Evolutionary conservation across 2,888 invertebrate genomes (phyloP).

Genomic region (Acleris sparsana): DNA sequence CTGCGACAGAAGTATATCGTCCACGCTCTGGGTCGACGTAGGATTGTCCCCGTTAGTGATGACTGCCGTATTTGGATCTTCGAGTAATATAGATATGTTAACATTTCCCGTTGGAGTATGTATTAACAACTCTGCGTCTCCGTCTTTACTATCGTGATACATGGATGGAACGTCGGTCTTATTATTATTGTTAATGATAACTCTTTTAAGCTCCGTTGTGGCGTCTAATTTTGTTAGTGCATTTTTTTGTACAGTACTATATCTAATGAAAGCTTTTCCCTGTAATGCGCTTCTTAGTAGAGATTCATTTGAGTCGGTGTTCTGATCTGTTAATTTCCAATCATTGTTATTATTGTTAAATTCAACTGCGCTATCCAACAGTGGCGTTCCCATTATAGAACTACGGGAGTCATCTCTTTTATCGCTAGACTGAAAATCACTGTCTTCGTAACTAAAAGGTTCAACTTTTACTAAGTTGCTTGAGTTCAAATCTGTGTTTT

Average conservation of each 20-base stretch:
- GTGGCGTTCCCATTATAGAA: conserved; percentile 77
- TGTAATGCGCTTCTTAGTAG: conserved; percentile 92
- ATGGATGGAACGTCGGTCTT: conserved; percentile 82
- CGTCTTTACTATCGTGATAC: conserved; percentile 76
- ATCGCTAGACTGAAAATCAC: conserved; percentile 66
- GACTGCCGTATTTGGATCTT: conserved; percentile 71
- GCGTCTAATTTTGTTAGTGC: conserved; percentile 70
- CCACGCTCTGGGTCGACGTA: conserved; percentile 85
- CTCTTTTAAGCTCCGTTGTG: conserved; percentile 68
- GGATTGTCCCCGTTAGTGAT: conserved; percentile 79
- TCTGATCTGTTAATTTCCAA: conserved; percentile 91
- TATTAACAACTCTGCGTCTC: conserved; percentile 70
- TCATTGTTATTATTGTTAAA: conserved; percentile 91
- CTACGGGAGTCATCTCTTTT: conserved; percentile 74
- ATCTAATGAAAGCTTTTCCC: conserved; percentile 87
- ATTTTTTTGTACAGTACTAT: conserved; percentile 83
- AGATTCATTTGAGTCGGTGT: conserved; percentile 87
- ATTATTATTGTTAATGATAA: conserved; percentile 76
- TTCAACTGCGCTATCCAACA: conserved; percentile 81
- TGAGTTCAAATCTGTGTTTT: conserved; percentile 87
- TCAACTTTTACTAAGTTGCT: conserved; percentile 82
- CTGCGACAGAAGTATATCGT: conserved; percentile 87
- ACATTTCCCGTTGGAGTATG: conserved; percentile 68
- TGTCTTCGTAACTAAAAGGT: conserved; percentile 71
- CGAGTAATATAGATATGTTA: conserved; percentile 78